Evolutionary conservation across 2,888 invertebrate species (phyloP), one percentile per base, ranked within the genome.

Genomic region (Lampropteryx suffumata): DNA sequence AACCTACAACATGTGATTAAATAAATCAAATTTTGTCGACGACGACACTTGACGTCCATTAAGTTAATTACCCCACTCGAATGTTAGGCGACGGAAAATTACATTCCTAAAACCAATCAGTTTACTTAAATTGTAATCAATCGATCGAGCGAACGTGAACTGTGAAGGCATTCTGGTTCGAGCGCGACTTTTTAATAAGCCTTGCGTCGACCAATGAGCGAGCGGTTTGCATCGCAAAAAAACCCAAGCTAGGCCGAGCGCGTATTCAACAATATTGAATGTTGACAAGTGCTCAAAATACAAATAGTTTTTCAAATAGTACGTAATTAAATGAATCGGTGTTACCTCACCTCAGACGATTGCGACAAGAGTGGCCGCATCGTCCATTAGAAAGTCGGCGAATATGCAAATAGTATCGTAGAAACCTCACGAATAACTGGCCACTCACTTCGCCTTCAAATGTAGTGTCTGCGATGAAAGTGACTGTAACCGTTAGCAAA

Each of bases 371-470:
- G 71, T 78, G 79, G 75, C 82, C 87, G 82, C 82, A 86, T 87
- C 86, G 88, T 84, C 88, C 88, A 89, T 90, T 90, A 90, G 90
- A 90, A 90, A 89, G 89, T 90, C 85, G 82, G 85, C 82, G 84
- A 88, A 89, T 89, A 90, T 90, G 90, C 90, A 90, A 90, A 90
- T 90, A 87, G 83, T 89, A 87, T 87, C 84, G 89, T 90, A 89
- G 89, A 89, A 89, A 89, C 87, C 87, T 83, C 87, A 88, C 89
- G 86, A 90, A 88, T 88, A 89, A 85, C 89, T 87, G 86, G 84
- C 89, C 88, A 87, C 85, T 86, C 84, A 84, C 87, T 85, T 82
- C 77, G 84, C 82, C 84, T 87, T 84, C 83, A 84, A 84, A 86
- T 85, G 83, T 42, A 42, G 42, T 84, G 86, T 79, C 85, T 85